Evolutionary conservation across 92 coral and sea anemone species (phyloP).

Genomic region (Galaxea fascicularis): DNA sequence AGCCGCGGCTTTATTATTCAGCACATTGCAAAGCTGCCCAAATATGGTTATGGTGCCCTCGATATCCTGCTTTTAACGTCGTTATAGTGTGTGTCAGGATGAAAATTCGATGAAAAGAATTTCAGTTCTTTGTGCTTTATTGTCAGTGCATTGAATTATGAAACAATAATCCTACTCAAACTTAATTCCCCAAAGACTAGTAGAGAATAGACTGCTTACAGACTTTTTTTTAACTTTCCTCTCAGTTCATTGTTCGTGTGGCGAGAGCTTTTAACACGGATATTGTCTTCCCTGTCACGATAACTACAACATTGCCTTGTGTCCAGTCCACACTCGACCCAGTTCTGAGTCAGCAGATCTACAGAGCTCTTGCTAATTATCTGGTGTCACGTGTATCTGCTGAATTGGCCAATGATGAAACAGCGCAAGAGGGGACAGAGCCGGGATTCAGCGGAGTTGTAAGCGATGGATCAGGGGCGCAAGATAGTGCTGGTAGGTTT

Average conservation of each 20-base stretch:
- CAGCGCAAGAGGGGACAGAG: conserved; percentile 35
- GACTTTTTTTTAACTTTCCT: neutral
- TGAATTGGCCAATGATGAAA: conserved; percentile 24
- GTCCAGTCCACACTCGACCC: conserved; percentile 26
- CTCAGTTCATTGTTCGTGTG: conserved; percentile 32
- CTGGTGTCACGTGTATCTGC: conserved; percentile 42
- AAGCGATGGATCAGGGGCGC: neutral
- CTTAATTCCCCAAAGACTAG: neutral
- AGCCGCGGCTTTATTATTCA: no score
- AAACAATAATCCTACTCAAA: neutral
- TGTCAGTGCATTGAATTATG: no score
- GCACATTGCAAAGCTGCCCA: no score
- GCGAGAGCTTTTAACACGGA: conserved; percentile 41
- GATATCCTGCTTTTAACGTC: no score
- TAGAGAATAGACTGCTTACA: no score
- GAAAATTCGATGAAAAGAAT: no score
- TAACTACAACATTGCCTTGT: conserved; percentile 36
- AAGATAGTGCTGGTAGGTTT: conserved; percentile 8
- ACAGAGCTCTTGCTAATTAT: conserved; percentile 42
- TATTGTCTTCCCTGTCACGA: conserved; percentile 28
- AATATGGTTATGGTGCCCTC: no score
- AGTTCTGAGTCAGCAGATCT: conserved; percentile 39
- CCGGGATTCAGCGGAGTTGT: neutral
- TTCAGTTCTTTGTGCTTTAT: no score
- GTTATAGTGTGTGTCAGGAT: no score